A percentile compares a stretch with the other conserved stretches of the same genome.
Evolutionary conservation across 2,113 vertebrate genomes (phyloP).

Genomic region (Ammodramus savannarum): DNA sequence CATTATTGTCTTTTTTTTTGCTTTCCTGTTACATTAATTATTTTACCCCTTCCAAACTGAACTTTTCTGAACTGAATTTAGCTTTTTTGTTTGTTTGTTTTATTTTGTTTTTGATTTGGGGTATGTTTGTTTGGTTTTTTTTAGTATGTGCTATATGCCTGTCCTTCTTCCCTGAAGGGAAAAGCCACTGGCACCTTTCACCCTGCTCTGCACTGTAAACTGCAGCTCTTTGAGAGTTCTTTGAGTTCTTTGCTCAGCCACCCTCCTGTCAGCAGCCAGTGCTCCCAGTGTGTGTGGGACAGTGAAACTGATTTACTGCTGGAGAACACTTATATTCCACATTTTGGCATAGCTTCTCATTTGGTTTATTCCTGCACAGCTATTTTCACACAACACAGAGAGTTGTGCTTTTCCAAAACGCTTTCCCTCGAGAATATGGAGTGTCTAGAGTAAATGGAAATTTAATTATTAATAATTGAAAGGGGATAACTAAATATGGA

Average conservation of each 20-base stretch:
- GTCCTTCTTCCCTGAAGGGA: background rate
- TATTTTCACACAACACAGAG: background rate
- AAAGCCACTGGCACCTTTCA: background rate
- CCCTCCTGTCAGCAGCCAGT: background rate
- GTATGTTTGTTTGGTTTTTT: background rate
- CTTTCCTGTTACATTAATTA: background rate
- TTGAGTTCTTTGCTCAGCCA: background rate
- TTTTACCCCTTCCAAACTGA: too few relatives aligned
- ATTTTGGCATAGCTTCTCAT: background rate
- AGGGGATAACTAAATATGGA: background rate
- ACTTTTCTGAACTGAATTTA: background rate
- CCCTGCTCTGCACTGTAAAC: background rate
- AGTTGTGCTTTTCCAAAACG: background rate
- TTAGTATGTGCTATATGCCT: background rate
- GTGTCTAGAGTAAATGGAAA: background rate
- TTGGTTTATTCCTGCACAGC: background rate
- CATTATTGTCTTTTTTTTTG: background rate
- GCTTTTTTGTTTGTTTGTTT: too few relatives aligned
- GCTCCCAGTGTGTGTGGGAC: background rate
- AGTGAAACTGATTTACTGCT: constrained; percentile 4
- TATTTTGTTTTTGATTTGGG: background rate
- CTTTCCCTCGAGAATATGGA: background rate
- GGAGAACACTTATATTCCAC: background rate
- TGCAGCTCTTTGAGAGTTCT: background rate
- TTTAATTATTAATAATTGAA: background rate